These are phyloP conservation scores for Rhinoraja longicauda DNA, from an alignment of 2,797 vertebrate species.

Conservation along the genomic window DNA sequence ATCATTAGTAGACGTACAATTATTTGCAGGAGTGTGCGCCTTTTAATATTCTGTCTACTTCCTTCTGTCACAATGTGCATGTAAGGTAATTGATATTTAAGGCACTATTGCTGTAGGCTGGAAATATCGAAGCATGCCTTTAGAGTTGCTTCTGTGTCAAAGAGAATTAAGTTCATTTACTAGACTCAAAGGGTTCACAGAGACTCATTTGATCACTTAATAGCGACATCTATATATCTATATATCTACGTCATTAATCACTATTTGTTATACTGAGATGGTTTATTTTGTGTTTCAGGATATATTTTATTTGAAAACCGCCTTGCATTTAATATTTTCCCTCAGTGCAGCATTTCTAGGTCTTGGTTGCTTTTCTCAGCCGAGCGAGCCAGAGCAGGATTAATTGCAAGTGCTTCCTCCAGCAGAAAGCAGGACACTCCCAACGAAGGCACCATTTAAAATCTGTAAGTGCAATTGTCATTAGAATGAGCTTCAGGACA, in stretches of 20 bases:
- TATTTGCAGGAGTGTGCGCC: neutral
- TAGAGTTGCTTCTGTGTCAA: constrained; percentile 26
- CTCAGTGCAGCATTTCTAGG: neutral
- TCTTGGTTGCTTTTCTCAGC: neutral
- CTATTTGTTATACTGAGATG: neutral
- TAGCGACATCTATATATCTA: neutral
- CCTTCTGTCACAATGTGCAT: constrained; percentile 28
- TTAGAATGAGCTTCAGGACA: neutral
- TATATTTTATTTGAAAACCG: neutral
- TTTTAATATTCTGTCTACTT: constrained; percentile 24
- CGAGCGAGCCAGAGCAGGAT: neutral
- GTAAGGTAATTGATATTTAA: constrained; percentile 31
- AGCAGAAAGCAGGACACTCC: neutral
- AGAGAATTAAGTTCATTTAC: constrained; percentile 28
- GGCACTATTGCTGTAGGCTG: constrained; percentile 32
- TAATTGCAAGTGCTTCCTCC: neutral
- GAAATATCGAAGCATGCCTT: constrained; percentile 21
- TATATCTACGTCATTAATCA: neutral
- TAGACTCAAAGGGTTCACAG: neutral
- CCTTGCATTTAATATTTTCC: constrained; percentile 6
- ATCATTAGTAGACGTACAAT: neutral
- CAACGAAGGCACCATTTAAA: neutral
- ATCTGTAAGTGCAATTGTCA: neutral
- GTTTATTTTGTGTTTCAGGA: neutral
- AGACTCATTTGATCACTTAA: constrained; percentile 28